These are phyloP conservation scores for Nebria ingens DNA, from an alignment of 1,140 invertebrate species.

Conservation along the genomic window DNA sequence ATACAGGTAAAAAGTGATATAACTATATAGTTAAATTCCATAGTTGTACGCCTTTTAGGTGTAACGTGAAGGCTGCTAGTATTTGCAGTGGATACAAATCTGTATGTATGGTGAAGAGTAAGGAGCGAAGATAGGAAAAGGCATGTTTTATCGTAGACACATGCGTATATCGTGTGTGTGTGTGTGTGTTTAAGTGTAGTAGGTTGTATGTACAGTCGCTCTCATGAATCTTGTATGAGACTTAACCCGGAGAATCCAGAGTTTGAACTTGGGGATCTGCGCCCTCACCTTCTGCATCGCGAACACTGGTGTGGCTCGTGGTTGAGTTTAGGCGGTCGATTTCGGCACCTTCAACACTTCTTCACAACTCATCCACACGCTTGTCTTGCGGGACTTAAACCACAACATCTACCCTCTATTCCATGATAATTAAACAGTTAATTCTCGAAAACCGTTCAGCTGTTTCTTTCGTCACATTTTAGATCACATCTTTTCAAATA, in stretches of 20 bases:
- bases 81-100: neutral
- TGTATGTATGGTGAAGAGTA: neutral
- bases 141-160: no score
- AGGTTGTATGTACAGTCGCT: neutral
- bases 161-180: no score
- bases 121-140: no score
- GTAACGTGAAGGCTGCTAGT: neutral
- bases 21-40: no score
- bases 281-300: neutral
- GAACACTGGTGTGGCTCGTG: neutral
- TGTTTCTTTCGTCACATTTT: no score
- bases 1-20: no score
- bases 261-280: neutral
- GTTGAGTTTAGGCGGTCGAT: no score
- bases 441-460: neutral
- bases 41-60: constrained; percentile 1
- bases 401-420: neutral
- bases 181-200: neutral
- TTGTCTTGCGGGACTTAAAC: neutral
- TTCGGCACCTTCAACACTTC: constrained; percentile 2
- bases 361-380: neutral
- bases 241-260: constrained; percentile 1
- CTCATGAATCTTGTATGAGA: constrained; percentile 8
- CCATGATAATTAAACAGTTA: no score
- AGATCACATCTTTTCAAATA: no score